Conservation (phyloP, 1,140 invertebrate species). For the Drosophila lini region DNA sequence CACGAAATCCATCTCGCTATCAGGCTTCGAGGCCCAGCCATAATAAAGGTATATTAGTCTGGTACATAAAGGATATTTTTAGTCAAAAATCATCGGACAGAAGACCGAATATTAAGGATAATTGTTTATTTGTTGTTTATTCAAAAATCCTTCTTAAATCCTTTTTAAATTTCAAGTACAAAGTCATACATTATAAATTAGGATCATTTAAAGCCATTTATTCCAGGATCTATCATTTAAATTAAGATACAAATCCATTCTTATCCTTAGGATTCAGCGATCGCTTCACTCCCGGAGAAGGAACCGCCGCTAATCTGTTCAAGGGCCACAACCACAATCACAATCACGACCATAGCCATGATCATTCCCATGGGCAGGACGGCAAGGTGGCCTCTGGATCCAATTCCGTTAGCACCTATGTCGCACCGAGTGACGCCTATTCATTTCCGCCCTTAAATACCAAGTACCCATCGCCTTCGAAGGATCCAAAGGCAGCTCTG, state of each 20-base stretch:
- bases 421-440: slow-evolving; percentile 65
- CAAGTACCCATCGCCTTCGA: slow-evolving; percentile 67
- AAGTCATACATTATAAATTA: background rate
- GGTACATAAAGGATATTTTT: background rate
- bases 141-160: background rate
- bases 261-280: slow-evolving; percentile 49
- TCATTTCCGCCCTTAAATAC: slow-evolving; percentile 77
- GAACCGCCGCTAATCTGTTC: slow-evolving; percentile 63
- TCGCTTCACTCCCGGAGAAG: slow-evolving; percentile 75
- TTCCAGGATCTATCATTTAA: background rate
- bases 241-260: background rate
- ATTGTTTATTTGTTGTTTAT: background rate
- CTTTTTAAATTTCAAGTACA: background rate
- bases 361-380: slow-evolving; percentile 43
- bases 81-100: background rate
- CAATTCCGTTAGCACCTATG: slow-evolving; percentile 59
- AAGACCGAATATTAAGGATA: no score
- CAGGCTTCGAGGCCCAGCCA: slow-evolving; percentile 24
- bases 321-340: slow-evolving; percentile 55
- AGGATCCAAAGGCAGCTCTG: slow-evolving; percentile 62
- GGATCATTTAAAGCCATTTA: background rate
- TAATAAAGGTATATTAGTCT: slow-evolving; percentile 40
- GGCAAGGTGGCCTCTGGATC: slow-evolving; percentile 62
- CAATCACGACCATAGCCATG: slow-evolving; percentile 31
- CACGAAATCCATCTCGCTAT: slow-evolving; percentile 43